phyloP scores from a whole-genome alignment of 2,888 invertebrate genomes.

The Priocnemis perturbator region DNA sequence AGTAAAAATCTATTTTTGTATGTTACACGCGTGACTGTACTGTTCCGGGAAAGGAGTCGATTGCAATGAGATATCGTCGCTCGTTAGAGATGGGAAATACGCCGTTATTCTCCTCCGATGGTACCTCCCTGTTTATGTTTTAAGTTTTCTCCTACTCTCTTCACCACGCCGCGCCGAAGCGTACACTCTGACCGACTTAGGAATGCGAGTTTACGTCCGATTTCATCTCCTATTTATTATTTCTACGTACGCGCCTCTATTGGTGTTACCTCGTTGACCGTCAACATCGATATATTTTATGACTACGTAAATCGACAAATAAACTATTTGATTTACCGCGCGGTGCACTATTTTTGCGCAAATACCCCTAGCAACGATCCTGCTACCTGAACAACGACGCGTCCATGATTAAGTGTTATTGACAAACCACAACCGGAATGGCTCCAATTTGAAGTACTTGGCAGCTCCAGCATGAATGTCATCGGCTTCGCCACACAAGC shows the following conservation, averaged over 20 bases:
- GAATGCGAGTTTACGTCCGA: slow-evolving; percentile 31
- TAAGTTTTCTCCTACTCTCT: neutral
- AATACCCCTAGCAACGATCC: slow-evolving; percentile 1
- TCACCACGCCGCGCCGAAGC: neutral
- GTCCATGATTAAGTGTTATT: neutral
- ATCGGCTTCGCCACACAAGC: no score
- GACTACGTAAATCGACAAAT: slow-evolving; percentile 66
- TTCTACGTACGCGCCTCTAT: slow-evolving; percentile 41
- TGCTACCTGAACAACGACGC: neutral
- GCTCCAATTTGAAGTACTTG: no score
- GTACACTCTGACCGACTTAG: slow-evolving; percentile 44
- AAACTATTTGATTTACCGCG: slow-evolving; percentile 66
- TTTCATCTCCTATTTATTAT: slow-evolving; percentile 32
- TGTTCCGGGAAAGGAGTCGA: no score
- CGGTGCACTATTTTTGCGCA: slow-evolving; percentile 23
- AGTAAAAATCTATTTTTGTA: slow-evolving; percentile 32
- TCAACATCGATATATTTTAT: slow-evolving; percentile 67
- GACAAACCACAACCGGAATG: no score
- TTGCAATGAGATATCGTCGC: no score
- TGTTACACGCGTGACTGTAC: slow-evolving; percentile 14
- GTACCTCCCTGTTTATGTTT: no score
- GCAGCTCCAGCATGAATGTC: no score
- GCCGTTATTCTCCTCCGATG: neutral
- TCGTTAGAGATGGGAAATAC: no score
- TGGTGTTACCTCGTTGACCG: slow-evolving; percentile 64